A percentile compares a stretch with the other conserved stretches of the same genome.
These are phyloP conservation scores for Agelaius tricolor DNA, from an alignment of 2,113 vertebrate genomes.

Conservation along the genomic window DNA sequence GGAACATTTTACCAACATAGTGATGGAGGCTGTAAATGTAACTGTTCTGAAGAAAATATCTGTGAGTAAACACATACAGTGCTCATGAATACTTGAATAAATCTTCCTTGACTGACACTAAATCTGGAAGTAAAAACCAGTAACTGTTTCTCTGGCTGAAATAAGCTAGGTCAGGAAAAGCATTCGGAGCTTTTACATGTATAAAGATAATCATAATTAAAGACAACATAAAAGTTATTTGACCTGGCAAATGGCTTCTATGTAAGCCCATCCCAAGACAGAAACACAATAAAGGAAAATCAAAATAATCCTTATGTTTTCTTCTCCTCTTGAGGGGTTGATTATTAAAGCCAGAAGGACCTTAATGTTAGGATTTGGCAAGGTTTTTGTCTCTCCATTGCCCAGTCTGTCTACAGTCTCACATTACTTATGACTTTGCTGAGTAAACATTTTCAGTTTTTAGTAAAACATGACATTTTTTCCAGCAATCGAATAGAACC, in stretches of 20 bases:
- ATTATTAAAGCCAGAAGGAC: slow-evolving; percentile 4
- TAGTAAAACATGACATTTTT: not conserved
- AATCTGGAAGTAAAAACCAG: not conserved
- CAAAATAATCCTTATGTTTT: not conserved
- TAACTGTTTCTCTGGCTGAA: not conserved
- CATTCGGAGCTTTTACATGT: not conserved
- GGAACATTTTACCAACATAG: not conserved
- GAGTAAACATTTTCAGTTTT: not conserved
- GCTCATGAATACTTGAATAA: not conserved
- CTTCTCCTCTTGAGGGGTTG: not conserved
- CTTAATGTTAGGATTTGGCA: not conserved
- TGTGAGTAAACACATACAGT: not conserved
- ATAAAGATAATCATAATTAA: not conserved
- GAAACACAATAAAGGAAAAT: not conserved
- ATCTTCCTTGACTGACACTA: not conserved
- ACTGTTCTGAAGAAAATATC: not conserved
- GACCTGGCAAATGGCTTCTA: not conserved
- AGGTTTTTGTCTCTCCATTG: not conserved
- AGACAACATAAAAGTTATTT: not conserved
- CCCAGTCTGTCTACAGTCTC: not conserved
- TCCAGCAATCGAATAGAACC: not conserved
- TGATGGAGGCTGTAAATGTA: not conserved
- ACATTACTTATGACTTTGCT: not conserved
- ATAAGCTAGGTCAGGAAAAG: not conserved
- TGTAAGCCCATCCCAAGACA: not conserved